Evolutionary conservation across 2,797 vertebrate genomes (phyloP), one percentile per base, ranked within the genome.

Genomic region (Halcyon badia): DNA sequence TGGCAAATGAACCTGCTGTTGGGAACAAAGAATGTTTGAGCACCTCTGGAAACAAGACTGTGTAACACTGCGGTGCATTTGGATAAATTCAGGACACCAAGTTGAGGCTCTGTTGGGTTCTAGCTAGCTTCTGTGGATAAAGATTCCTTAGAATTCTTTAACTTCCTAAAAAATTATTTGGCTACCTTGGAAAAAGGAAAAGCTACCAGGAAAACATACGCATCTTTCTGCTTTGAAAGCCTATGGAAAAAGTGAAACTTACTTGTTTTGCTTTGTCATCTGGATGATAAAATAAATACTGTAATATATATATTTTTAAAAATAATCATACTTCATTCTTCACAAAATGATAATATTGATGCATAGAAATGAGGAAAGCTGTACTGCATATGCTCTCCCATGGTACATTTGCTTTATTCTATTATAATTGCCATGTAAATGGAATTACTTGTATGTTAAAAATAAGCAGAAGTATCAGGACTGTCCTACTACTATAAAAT

Each of bases 61-160:
- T 5, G 11, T 66, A 68, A 68, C 10, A 3, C 19, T 3, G 2
- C 16, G 10, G 14, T 58, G 19, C 0, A 0, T 58, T 58, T 44
- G 35, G n/a, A 42, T 79, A 35, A 62, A 65, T 61, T 81, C 10
- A 33, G 64, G 60, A 28, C 51, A 33, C 10, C 11, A 20, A 33
- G 21, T 0, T 80, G 46, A 80, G 20, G 44, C 18, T 84, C 42
- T 52, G 5, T 35, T 24, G 62, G 21, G 13, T 56, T 86, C 31
- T 56, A 75, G n/a, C 26, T 49, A 28, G 39, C 57, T 92, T 68
- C 17, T 3, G 2, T 70, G 57, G n/a, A 26, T 30, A 54, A 72
- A 33, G 24, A 56, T 60, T 70, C 56, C 17, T 46, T 35, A 31
- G 17, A 31, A 17, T 57, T 79, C n/a, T 52, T 81, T 11, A 71